Conservation (phyloP, 2,797 vertebrate genomes). For the Pelobates cultripes region DNA sequence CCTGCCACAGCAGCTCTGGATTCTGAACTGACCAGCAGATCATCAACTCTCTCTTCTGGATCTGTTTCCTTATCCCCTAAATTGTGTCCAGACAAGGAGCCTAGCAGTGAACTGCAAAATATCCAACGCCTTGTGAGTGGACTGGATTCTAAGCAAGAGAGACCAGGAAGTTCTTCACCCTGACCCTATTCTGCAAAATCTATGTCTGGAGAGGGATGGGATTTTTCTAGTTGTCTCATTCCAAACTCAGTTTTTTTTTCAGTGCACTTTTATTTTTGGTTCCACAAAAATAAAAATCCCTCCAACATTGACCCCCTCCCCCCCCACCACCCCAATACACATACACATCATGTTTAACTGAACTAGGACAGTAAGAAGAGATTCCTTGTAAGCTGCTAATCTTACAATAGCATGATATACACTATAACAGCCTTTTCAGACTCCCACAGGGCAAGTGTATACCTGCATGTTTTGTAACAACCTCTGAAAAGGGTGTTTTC, state of each 20-base stretch:
- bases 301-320: neutral
- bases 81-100: constrained; percentile 85
- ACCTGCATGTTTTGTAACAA: constrained; percentile 34
- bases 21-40: constrained; percentile 91
- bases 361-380: constrained; percentile 5
- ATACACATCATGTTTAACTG: neutral
- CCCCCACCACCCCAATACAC: neutral
- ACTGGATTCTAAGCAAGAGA: constrained; percentile 89
- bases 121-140: constrained; percentile 97
- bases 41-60: constrained; percentile 86
- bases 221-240: constrained; percentile 44
- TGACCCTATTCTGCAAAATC: constrained; percentile 57
- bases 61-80: constrained; percentile 90
- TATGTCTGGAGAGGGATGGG: constrained; percentile 57
- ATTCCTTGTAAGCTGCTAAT: constrained; percentile 51
- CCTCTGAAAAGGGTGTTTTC: constrained; percentile 3
- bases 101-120: constrained; percentile 90
- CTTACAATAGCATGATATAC: constrained; percentile 10
- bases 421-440: constrained; percentile 14
- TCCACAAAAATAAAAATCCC: constrained; percentile 10
- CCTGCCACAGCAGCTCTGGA: constrained; percentile 84
- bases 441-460: constrained; percentile 21
- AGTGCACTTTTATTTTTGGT: constrained; percentile 58
- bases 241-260: constrained; percentile 56
- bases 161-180: constrained; percentile 87